Evolutionary conservation across 2,113 vertebrate genomes (phyloP), one percentile per base, ranked within the genome.

Genomic region (Uria aalge): DNA sequence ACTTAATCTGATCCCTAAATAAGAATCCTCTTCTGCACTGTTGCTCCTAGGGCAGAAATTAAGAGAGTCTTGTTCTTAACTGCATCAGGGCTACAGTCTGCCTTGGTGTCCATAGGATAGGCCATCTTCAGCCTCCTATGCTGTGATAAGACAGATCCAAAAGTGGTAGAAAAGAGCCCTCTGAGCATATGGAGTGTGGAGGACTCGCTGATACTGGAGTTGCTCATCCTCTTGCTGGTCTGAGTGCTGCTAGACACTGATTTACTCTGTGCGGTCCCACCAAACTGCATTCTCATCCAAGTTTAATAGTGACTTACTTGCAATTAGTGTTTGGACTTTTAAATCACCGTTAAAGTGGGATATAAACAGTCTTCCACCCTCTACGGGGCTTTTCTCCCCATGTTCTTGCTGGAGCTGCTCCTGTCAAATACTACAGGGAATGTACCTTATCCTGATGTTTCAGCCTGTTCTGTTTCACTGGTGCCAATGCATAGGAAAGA

Each of bases 331-430:
- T 88, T 93, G 63, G 71, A 82, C 71, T 90, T 50, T 69, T 79
- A 77, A 94, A 63, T 90, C 79, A 80, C 67, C 59, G 59, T 76
- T 84, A 34, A 86, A 93, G 76, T 63, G 82, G 68, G 67, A 86
- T 93, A 63, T 64, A 59, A 92, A 79, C 74, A 79, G 96, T 96
- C 94, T 95, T 96, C 96, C 95, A 91, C 91, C 69, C 36, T 87
- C 2, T 21, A 29, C 0, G 16, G 94, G 91, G 81, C 69, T 89
- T 78, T 76, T 81, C 69, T 94, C 73, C 73, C 57, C 73, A 72
- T 84, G 47, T 73, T 77, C 50, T 41, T 89, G 76, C 86, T 93
- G 68, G 85, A 91, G 66, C 64, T 96, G 88, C 80, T 94, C 56
- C 45, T 94, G 72, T 89, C 36, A 59, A 43, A 53, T 80, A 69